A percentile compares a stretch with the other conserved stretches of the same genome.
phyloP scores from a whole-genome alignment of 2,113 vertebrate species.

The Asarcornis scutulata region DNA sequence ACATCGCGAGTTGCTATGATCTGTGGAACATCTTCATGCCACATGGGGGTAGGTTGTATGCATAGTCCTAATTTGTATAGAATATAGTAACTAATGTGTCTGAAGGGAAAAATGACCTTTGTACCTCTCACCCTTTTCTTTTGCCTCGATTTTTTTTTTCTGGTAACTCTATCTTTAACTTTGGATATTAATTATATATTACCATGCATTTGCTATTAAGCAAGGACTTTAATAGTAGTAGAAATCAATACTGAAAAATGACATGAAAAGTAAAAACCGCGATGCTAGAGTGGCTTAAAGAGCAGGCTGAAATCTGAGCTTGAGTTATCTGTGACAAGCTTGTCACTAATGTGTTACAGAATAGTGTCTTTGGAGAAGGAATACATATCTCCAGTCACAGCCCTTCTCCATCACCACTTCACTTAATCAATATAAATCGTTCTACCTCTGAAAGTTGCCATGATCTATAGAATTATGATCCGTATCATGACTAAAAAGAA shows the following conservation, averaged over 20 bases:
- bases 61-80: neutral
- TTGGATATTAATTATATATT: constrained; percentile 68
- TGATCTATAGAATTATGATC: constrained; percentile 74
- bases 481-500: constrained; percentile 71
- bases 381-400: constrained; percentile 57
- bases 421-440: constrained; percentile 76
- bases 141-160: neutral
- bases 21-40: constrained; percentile 97
- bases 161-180: constrained; percentile 46
- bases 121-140: neutral
- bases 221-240: constrained; percentile 54
- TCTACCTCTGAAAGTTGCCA: constrained; percentile 64
- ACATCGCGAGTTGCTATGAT: constrained; percentile 90
- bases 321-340: constrained; percentile 42
- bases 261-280: constrained; percentile 57
- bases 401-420: constrained; percentile 36
- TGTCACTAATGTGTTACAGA: constrained; percentile 53
- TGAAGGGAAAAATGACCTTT: constrained; percentile 27
- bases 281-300: constrained; percentile 50
- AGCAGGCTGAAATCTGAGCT: constrained; percentile 52
- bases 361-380: constrained; percentile 48
- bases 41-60: constrained; percentile 90
- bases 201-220: constrained; percentile 56
- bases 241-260: constrained; percentile 71
- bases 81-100: neutral